Evolutionary conservation across 2,888 invertebrate genomes (phyloP).

Genomic region (Gastrophysa polygoni): DNA sequence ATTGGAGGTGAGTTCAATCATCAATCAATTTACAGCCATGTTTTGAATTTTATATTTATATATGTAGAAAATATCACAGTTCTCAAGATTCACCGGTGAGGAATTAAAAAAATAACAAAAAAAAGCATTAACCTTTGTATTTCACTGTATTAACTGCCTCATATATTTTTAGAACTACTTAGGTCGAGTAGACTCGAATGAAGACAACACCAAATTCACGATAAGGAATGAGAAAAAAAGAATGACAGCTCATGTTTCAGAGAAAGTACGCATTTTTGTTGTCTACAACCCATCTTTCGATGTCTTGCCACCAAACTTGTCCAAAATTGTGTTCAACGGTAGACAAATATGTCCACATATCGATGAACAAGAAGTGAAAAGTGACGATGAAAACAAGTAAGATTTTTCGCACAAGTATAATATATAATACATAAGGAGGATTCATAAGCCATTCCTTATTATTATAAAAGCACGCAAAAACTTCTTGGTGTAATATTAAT

Average conservation of each 20-base stretch:
- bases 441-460: no score
- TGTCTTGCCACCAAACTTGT: conserved; percentile 59
- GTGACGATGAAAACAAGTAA: not conserved
- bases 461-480: no score
- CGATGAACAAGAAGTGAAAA: conserved; percentile 14
- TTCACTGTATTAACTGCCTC: no score
- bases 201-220: conserved; percentile 64
- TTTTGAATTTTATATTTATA: no score
- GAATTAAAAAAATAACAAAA: no score
- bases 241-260: conserved; percentile 62
- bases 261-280: conserved; percentile 64
- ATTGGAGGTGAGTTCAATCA: no score
- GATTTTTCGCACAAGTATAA: not conserved
- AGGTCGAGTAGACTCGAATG: conserved; percentile 62
- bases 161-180: conserved; percentile 52
- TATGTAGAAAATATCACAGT: no score
- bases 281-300: conserved; percentile 58
- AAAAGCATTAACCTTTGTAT: no score
- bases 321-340: conserved; percentile 63
- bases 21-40: no score
- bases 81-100: no score
- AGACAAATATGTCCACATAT: conserved; percentile 62
- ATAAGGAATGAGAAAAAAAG: conserved; percentile 64
- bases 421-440: no score
- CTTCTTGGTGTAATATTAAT: no score